These are phyloP conservation scores for Brachymystax lenok DNA, from an alignment of 2,797 vertebrate species.

Conservation along the genomic window DNA sequence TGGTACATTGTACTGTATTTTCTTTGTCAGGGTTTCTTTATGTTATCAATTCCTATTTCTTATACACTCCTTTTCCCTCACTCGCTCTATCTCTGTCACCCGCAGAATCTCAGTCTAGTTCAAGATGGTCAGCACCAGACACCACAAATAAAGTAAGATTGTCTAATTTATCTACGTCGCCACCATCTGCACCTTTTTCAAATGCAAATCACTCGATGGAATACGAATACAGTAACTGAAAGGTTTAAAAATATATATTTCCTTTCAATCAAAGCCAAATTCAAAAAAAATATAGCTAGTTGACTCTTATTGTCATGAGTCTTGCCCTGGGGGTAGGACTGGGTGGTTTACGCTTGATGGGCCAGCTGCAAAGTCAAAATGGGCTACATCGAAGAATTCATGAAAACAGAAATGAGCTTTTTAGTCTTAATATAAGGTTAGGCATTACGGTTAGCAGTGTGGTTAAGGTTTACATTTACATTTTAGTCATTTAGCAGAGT, in stretches of 20 bases:
- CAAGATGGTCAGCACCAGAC: constrained; percentile 66
- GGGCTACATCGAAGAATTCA: too few species aligned
- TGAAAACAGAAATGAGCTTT: too few species aligned
- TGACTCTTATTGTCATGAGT: too few species aligned
- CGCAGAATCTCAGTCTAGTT: constrained; percentile 57
- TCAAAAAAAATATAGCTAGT: not conserved
- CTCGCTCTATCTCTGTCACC: constrained; percentile 28
- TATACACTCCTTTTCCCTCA: not conserved
- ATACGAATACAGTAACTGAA: not conserved
- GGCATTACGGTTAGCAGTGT: too few species aligned
- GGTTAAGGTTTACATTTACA: too few species aligned
- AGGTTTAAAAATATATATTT: constrained; percentile 21
- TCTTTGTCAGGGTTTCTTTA: constrained; percentile 10
- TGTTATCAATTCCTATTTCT: not conserved
- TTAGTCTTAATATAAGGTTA: too few species aligned
- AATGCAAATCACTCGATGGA: not conserved
- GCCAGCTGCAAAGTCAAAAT: too few species aligned
- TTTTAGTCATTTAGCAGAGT: too few species aligned
- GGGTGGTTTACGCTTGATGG: too few species aligned
- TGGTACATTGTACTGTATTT: constrained; percentile 12
- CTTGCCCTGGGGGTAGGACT: too few species aligned
- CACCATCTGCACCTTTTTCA: not conserved
- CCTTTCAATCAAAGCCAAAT: constrained; percentile 63
- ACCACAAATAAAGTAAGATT: constrained; percentile 65
- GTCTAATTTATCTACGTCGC: not conserved